Base-by-base conservation (phyloP, 1,140 invertebrate genomes). In the Batillaria attramentaria region DNA sequence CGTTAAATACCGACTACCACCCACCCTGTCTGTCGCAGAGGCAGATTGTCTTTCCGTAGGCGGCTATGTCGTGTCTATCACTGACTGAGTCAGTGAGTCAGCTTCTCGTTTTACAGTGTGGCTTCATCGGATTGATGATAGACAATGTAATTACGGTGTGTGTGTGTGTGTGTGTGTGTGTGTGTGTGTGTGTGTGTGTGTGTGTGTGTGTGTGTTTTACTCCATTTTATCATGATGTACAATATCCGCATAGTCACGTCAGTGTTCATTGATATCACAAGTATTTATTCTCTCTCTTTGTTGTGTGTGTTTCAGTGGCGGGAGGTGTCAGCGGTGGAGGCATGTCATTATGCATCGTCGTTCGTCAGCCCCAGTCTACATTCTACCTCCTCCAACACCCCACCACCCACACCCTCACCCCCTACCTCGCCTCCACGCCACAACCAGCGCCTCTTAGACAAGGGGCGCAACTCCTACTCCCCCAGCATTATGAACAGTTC, bases 401-500 rank as follows among this genome's bases (percentile, higher is more conserved):
- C 28, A 4, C 54, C 57, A 13, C 73, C 73, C 33, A 3, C 57
- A 8, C 57, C 73, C 33, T 8, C n/a, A 33, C 54, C 42, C 57
- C 24, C 57, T 54, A 20, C 35, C 43, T 10, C 18, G n/a, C 5
- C 20, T 16, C 2, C 68, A 5, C 68, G 41, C 37, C 20, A 35
- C 6, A n/a, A 33, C 54, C 24, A 42, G 31, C 20, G 24, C 46
- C 37, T 54, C 18, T n/a, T n/a, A n/a, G 46, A 46, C 76, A 54
- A 74, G 42, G 54, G 62, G 24, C 39, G 43, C 13, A 62, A 70
- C 77, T 43, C 43, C 24, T 50, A 37, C 46, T 46, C 46, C 78
- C 24, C 18, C 24, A 37, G n/a, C 41, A 79, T n/a, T 42, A 79
- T 79, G 78, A 74, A 73, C 28, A 65, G 74, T 42, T 33, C 39